A percentile compares a stretch with the other conserved stretches of the same genome.
Evolutionary conservation across 2,113 vertebrate species (phyloP).

Genomic region (Pagrus major): DNA sequence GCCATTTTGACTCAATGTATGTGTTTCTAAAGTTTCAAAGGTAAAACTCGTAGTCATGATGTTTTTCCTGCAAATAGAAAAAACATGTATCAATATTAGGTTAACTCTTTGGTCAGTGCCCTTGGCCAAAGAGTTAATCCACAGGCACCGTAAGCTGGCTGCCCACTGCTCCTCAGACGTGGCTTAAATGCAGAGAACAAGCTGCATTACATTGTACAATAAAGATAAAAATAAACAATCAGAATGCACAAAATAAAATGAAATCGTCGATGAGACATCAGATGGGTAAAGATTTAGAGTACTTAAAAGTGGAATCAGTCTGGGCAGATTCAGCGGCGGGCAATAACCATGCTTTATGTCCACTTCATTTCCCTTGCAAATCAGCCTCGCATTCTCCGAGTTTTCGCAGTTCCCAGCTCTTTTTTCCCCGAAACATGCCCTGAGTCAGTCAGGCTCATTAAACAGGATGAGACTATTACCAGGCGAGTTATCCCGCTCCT

Average conservation of each 20-base stretch:
- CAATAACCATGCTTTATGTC: constrained; percentile 77
- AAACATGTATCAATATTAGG: too few relatives aligned
- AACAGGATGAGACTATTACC: constrained; percentile 77
- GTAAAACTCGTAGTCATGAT: neutral
- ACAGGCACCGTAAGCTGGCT: too few relatives aligned
- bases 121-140: too few relatives aligned
- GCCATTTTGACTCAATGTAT: neutral
- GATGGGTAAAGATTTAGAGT: constrained; percentile 7
- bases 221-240: too few relatives aligned
- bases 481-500: constrained; percentile 62
- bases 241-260: constrained; percentile 9
- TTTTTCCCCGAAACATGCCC: constrained; percentile 61
- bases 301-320: constrained; percentile 34
- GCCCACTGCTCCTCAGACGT: too few relatives aligned
- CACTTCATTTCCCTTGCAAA: constrained; percentile 88
- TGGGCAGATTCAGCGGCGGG: constrained; percentile 40
- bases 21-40: neutral
- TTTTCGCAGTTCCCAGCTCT: constrained; percentile 59
- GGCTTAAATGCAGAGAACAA: too few relatives aligned
- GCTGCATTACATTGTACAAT: too few relatives aligned
- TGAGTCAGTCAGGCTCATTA: constrained; percentile 78
- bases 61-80: constrained; percentile 2
- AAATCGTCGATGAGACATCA: neutral
- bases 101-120: too few relatives aligned
- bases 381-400: constrained; percentile 71